phyloP scores from a whole-genome alignment of 1,140 invertebrate species.

The Aphis gossypii region DNA sequence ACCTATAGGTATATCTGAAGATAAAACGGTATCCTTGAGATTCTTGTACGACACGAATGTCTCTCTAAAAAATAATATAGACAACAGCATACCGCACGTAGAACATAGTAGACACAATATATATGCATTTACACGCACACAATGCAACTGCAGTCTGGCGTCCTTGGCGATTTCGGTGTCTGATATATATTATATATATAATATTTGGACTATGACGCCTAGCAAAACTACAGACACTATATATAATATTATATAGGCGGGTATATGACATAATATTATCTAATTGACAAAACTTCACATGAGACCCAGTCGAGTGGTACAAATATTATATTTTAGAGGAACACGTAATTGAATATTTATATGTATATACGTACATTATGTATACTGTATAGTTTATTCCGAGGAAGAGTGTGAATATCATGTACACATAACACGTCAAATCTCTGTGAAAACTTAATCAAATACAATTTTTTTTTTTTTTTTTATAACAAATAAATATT shows the following conservation, averaged over 20 bases:
- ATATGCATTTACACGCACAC: background rate
- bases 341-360: background rate
- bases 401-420: background rate
- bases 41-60: slow-evolving; percentile 6
- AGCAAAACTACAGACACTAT: background rate
- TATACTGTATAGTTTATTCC: background rate
- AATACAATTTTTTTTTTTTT: background rate
- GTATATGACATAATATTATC: background rate
- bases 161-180: slow-evolving; percentile 27
- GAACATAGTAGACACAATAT: slow-evolving; percentile 9
- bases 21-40: background rate
- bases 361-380: background rate
- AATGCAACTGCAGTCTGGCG: background rate
- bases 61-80: background rate
- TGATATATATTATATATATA: background rate
- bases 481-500: background rate
- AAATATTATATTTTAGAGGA: too few relatives aligned
- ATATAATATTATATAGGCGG: background rate
- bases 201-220: background rate
- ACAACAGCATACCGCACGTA: background rate
- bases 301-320: too few relatives aligned
- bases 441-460: background rate
- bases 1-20: background rate
- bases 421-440: background rate
- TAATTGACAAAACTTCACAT: background rate